phyloP scores from a whole-genome alignment of 2,888 invertebrate species.

The Onchidella celtica region DNA sequence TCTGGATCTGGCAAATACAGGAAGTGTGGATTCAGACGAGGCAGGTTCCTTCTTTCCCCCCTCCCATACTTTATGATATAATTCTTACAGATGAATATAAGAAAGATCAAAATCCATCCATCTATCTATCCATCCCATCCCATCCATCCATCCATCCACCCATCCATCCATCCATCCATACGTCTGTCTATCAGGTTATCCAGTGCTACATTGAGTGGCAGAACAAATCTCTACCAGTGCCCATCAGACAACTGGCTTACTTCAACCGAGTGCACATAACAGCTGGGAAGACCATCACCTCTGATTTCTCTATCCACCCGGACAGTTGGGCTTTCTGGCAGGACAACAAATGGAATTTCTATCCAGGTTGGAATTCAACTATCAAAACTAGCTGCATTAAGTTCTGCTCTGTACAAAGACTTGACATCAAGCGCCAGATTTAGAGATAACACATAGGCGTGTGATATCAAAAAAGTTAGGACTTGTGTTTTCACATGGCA shows the following conservation, averaged over 20 bases:
- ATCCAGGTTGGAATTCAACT: slow-evolving; percentile 64
- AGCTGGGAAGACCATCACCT: slow-evolving; percentile 8
- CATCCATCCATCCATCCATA: not conserved
- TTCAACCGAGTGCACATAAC: slow-evolving; percentile 57
- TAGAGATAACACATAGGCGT: no score
- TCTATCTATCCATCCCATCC: no score
- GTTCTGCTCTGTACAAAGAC: no score
- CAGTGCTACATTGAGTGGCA: slow-evolving; percentile 65
- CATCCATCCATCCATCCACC: no score
- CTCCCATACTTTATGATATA: no score
- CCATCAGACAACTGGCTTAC: slow-evolving; percentile 60
- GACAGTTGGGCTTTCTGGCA: slow-evolving; percentile 69
- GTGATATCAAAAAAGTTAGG: no score
- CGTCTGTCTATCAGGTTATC: slow-evolving; percentile 56
- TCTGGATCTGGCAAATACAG: slow-evolving; percentile 69
- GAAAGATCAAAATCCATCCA: no score
- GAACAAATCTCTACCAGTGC: slow-evolving; percentile 57
- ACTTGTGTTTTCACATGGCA: no score
- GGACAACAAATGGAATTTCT: slow-evolving; percentile 63
- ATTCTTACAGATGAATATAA: no score
- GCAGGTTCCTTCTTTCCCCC: slow-evolving; percentile 58
- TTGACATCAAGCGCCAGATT: no score
- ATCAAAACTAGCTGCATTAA: no score
- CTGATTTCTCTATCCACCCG: slow-evolving; percentile 53
- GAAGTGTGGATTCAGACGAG: slow-evolving; percentile 71